phyloP scores from a whole-genome alignment of 2,113 vertebrate genomes.

The Leptocoma aspasia region DNA sequence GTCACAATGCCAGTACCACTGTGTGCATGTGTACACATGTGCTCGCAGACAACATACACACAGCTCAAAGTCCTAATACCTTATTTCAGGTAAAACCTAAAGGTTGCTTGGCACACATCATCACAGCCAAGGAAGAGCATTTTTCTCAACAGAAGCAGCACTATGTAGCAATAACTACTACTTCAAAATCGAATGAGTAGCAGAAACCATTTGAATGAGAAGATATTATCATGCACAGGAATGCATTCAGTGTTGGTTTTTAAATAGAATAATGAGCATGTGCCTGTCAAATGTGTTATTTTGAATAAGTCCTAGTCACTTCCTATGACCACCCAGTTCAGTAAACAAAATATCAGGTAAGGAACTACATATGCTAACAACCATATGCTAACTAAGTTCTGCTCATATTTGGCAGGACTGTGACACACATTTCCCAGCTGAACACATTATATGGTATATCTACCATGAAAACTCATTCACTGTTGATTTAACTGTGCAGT shows the following conservation, averaged over 20 bases:
- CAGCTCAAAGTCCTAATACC: neutral
- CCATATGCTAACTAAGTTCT: neutral
- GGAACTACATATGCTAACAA: neutral
- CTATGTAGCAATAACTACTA: neutral
- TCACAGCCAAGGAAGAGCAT: neutral
- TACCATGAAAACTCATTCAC: neutral
- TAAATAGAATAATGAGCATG: neutral
- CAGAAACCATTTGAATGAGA: constrained; percentile 22
- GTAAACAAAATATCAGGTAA: neutral
- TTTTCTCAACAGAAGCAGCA: neutral
- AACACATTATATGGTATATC: neutral
- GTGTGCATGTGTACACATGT: neutral
- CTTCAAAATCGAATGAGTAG: constrained; percentile 15
- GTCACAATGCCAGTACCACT: neutral
- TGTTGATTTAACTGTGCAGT: neutral
- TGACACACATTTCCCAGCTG: neutral
- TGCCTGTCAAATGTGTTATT: neutral
- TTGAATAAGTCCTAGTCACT: neutral
- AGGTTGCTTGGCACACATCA: neutral
- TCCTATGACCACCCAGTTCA: neutral
- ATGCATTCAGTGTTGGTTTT: neutral
- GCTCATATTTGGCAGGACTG: neutral
- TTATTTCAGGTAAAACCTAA: constrained; percentile 41
- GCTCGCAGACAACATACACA: neutral
- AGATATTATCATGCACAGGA: neutral